phyloP scores from a whole-genome alignment of 2,888 invertebrate species.

The Apodemia mormo region DNA sequence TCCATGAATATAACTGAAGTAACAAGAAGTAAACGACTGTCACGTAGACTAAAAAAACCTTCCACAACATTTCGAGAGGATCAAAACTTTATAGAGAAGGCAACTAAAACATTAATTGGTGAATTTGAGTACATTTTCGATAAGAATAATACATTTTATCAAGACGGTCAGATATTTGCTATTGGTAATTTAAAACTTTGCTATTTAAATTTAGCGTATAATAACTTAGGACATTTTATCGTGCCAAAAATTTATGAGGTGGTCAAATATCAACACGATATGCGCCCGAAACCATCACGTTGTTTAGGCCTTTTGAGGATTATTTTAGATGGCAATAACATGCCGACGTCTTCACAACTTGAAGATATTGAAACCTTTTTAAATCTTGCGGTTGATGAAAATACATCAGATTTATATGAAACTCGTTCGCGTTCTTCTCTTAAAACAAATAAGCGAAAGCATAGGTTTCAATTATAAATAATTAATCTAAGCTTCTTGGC shows the following conservation, averaged over 20 bases:
- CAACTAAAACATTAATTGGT: neutral
- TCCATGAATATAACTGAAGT: neutral
- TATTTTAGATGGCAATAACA: neutral
- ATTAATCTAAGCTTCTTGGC: neutral
- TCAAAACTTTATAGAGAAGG: neutral
- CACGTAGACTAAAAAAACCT: neutral
- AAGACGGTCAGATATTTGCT: constrained; percentile 38
- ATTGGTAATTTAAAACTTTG: constrained; percentile 52
- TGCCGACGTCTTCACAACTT: neutral
- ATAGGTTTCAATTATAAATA: neutral
- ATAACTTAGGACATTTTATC: constrained; percentile 45
- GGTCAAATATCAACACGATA: constrained; percentile 46
- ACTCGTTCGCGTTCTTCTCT: neutral
- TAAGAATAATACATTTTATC: constrained; percentile 33
- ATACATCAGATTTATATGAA: neutral
- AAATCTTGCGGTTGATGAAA: neutral
- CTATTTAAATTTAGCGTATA: constrained; percentile 56
- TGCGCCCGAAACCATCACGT: constrained; percentile 21
- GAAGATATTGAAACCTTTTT: neutral
- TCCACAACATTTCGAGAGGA: neutral
- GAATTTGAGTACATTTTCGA: neutral
- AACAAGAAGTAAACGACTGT: neutral
- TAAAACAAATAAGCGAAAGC: neutral
- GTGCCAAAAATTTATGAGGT: constrained; percentile 45
- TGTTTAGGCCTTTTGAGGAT: constrained; percentile 45